phyloP scores from a whole-genome alignment of 2,113 vertebrate genomes.

The Atlantisia rogersi region DNA sequence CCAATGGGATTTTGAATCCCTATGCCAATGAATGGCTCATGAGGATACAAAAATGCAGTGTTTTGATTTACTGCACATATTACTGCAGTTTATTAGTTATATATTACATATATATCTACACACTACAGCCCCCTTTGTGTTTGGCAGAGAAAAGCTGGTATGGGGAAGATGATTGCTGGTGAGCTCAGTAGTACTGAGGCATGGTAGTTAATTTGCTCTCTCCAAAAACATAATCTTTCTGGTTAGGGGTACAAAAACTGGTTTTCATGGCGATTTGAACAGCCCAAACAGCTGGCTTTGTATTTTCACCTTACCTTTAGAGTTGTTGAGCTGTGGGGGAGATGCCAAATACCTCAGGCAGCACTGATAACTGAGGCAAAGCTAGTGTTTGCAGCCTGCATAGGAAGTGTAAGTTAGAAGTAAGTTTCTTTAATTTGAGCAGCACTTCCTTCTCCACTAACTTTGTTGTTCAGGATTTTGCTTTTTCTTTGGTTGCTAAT shows the following conservation, averaged over 20 bases:
- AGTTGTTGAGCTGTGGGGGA: not conserved
- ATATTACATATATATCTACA: not conserved
- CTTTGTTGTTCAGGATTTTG: not conserved
- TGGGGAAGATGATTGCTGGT: not conserved
- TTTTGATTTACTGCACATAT: conserved; percentile 20
- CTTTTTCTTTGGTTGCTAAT: not conserved
- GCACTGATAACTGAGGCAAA: not conserved
- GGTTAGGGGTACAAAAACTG: not conserved
- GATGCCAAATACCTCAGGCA: not conserved
- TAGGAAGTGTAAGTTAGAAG: not conserved
- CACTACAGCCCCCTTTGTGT: not conserved
- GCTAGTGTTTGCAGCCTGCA: not conserved
- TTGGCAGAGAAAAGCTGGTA: not conserved
- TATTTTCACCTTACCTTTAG: not conserved
- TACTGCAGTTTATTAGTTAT: not conserved
- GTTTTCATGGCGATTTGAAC: not conserved
- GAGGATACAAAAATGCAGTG: conserved; percentile 39
- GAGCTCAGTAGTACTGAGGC: not conserved
- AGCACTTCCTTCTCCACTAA: not conserved
- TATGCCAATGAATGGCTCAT: conserved; percentile 40
- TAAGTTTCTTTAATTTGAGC: not conserved
- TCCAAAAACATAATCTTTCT: not conserved
- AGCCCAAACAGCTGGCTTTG: not conserved
- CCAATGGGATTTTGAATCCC: not conserved
- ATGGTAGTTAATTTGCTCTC: not conserved